Conservation (phyloP, 2,797 vertebrate genomes). For the Aphelocoma californica region DNA sequence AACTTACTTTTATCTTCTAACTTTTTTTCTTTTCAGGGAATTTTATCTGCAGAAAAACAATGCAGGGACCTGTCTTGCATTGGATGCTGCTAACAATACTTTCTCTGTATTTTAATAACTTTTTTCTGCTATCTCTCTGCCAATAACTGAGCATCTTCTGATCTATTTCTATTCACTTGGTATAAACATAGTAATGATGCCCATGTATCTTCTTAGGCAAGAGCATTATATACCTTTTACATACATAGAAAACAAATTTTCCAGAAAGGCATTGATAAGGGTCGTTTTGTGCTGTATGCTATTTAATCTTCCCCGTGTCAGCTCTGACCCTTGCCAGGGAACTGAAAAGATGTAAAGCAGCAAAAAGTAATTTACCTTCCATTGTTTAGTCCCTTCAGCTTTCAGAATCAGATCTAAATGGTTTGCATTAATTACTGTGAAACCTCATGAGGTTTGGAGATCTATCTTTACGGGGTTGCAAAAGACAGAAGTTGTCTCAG, state of each 20-base stretch:
- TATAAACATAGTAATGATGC: constrained; percentile 66
- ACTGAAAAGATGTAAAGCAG: constrained; percentile 69
- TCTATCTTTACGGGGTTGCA: neutral
- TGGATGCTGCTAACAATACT: constrained; percentile 79
- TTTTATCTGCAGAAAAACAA: constrained; percentile 90
- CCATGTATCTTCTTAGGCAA: constrained; percentile 58
- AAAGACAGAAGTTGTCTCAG: constrained; percentile 37
- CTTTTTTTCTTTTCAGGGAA: constrained; percentile 72
- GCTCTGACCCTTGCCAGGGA: constrained; percentile 48
- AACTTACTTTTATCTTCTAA: constrained; percentile 30
- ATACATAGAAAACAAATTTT: constrained; percentile 66
- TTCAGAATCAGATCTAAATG: constrained; percentile 68
- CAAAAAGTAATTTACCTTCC: constrained; percentile 64
- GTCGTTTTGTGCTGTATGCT: constrained; percentile 55
- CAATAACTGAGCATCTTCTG: constrained; percentile 81
- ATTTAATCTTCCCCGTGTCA: constrained; percentile 63
- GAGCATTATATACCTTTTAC: constrained; percentile 58
- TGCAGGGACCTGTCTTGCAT: constrained; percentile 77
- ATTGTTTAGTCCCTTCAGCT: constrained; percentile 70
- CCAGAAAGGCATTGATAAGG: constrained; percentile 57
- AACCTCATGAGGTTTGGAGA: constrained; percentile 46
- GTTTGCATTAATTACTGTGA: constrained; percentile 67
- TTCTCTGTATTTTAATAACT: constrained; percentile 89
- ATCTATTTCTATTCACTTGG: constrained; percentile 83
- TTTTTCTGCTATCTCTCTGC: constrained; percentile 81